phyloP scores from a whole-genome alignment of 2,113 vertebrate genomes.

The Gallinago undulata region DNA sequence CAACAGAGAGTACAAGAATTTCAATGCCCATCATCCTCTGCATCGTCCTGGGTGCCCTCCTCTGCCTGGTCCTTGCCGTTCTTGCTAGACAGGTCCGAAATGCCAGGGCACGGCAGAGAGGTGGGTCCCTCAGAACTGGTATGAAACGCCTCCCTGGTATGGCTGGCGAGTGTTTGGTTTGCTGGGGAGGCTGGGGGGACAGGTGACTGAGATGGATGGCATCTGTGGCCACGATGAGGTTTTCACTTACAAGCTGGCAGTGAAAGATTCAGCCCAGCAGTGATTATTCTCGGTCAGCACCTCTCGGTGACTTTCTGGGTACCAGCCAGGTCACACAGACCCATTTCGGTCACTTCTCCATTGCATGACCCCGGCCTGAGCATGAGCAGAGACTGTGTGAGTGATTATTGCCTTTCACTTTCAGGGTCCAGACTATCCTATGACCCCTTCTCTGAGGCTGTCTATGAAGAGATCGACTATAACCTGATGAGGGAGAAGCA shows the following conservation, averaged over 20 bases:
- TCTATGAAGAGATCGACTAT: slow-evolving; percentile 57
- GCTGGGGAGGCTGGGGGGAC: not conserved
- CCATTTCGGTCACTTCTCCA: not conserved
- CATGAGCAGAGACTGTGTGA: not conserved
- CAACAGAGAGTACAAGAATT: not conserved
- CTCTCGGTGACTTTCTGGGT: not conserved
- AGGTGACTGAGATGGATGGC: not conserved
- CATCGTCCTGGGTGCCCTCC: slow-evolving; percentile 24
- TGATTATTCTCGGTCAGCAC: not conserved
- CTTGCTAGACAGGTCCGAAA: slow-evolving; percentile 5
- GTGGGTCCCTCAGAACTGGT: not conserved
- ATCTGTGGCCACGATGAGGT: not conserved
- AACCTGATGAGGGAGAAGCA: not conserved
- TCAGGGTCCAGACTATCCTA: slow-evolving; percentile 11
- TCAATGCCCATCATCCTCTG: slow-evolving; percentile 27
- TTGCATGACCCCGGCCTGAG: not conserved
- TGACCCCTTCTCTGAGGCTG: not conserved
- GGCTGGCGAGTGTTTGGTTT: not conserved
- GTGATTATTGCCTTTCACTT: not conserved
- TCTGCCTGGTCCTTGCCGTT: slow-evolving; percentile 45
- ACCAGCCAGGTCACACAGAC: not conserved
- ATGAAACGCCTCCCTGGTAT: not conserved
- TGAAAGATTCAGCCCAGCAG: not conserved
- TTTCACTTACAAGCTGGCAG: not conserved
- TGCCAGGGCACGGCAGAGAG: slow-evolving; percentile 9